A percentile compares a stretch with the other conserved stretches of the same genome.
Conservation (phyloP, 2,113 vertebrate species). For the Scalopus aquaticus region DNA sequence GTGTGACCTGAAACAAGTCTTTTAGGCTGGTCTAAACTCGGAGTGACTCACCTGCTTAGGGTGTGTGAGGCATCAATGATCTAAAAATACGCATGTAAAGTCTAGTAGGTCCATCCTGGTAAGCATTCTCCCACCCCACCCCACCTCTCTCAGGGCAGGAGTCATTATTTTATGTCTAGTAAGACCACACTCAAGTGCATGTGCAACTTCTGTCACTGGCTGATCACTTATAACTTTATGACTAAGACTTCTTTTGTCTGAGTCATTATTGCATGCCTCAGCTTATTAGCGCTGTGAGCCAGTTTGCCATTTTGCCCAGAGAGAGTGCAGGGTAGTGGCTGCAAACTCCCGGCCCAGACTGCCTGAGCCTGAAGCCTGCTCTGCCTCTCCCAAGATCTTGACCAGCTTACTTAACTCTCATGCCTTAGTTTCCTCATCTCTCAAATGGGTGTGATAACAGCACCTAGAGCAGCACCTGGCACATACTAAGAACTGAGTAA, state of each 20-base stretch:
- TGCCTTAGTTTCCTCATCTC: background rate
- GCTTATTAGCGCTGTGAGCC: background rate
- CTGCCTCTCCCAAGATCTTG: background rate
- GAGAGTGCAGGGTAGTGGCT: background rate
- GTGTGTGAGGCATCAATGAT: background rate
- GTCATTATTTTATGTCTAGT: background rate
- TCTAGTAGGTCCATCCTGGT: fast-evolving
- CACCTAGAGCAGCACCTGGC: background rate
- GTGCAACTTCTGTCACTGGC: background rate
- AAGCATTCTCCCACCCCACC: background rate
- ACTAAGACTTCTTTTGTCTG: background rate
- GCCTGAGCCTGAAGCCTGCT: background rate
- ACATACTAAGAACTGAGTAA: background rate
- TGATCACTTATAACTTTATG: background rate
- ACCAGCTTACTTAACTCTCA: background rate
- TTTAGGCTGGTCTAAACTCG: background rate
- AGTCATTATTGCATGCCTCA: background rate
- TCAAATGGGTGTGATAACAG: background rate
- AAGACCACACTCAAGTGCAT: background rate
- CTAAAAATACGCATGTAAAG: fast-evolving
- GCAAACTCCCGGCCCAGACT: background rate
- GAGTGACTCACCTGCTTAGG: background rate
- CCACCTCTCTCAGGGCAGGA: background rate
- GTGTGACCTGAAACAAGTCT: background rate
- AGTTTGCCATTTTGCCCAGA: background rate